These are phyloP conservation scores for Achlya flavicornis DNA, from an alignment of 2,888 invertebrate genomes.

Conservation along the genomic window DNA sequence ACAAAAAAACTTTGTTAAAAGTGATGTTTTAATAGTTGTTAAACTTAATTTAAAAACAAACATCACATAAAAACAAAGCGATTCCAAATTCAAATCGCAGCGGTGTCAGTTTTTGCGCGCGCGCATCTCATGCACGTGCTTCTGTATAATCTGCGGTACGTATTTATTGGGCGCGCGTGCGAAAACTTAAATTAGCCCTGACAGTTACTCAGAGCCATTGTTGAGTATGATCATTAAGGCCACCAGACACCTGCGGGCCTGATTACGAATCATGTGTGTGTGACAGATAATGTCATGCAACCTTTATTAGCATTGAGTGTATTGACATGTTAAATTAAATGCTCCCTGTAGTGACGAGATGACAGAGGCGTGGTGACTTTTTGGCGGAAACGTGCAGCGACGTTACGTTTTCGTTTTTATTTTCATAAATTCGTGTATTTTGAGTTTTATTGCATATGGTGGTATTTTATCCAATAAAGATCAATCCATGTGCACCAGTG, in stretches of 20 bases:
- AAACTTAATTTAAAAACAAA: not conserved
- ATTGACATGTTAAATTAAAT: not conserved
- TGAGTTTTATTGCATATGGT: too few species aligned
- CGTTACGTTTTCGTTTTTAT: too few species aligned
- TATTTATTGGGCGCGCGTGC: conserved; percentile 39
- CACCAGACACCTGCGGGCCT: conserved; percentile 20
- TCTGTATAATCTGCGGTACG: conserved; percentile 35
- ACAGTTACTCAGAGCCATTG: conserved; percentile 16
- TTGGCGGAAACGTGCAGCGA: too few species aligned
- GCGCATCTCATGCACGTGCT: conserved; percentile 30
- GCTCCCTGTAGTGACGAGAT: not conserved
- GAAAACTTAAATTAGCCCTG: conserved; percentile 29
- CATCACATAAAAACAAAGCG: conserved; percentile 11
- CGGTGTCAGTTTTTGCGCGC: conserved; percentile 1
- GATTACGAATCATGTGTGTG: not conserved
- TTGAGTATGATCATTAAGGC: conserved; percentile 22
- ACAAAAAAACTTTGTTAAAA: too few species aligned
- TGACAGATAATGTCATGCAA: not conserved
- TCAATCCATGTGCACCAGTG: too few species aligned
- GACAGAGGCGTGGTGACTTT: too few species aligned
- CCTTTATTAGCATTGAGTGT: not conserved
- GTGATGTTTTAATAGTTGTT: too few species aligned
- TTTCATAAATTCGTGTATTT: too few species aligned
- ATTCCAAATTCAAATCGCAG: conserved; percentile 15
- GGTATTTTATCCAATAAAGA: too few species aligned